Percentiles rank a stretch among this genome's conserved stretches.
phyloP scores from a whole-genome alignment of 2,797 vertebrate species.

The Cygnus olor region DNA sequence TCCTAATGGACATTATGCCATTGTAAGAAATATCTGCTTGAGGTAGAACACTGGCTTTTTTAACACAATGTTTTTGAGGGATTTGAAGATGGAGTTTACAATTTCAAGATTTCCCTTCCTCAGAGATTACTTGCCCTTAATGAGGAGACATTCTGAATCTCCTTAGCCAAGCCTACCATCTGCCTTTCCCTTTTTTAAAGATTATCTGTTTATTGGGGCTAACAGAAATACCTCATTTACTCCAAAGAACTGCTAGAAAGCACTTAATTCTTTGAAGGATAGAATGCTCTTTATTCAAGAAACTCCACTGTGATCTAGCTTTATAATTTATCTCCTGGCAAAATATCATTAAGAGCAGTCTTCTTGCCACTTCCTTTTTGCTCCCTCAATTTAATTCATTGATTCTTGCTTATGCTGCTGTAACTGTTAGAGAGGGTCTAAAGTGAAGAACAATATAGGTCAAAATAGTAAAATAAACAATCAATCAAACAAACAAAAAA shows the following conservation, averaged over 20 bases:
- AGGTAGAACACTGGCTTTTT: background rate
- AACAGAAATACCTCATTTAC: background rate
- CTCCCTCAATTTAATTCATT: background rate
- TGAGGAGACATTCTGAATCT: background rate
- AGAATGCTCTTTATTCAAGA: background rate
- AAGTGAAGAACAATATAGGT: background rate
- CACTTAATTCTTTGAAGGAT: background rate
- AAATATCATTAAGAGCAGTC: background rate
- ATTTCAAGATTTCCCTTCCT: background rate
- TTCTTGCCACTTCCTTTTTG: background rate
- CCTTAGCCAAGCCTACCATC: background rate
- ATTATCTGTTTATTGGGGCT: background rate
- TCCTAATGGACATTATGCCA: background rate
- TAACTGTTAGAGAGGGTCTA: background rate
- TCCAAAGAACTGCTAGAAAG: background rate
- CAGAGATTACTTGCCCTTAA: background rate
- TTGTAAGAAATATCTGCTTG: background rate
- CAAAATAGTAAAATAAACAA: background rate
- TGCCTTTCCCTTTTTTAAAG: background rate
- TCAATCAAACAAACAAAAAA: background rate
- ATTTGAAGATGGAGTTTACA: background rate
- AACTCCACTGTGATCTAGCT: background rate
- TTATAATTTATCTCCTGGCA: background rate
- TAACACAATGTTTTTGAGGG: accelerated
- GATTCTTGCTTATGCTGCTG: background rate